A percentile compares a stretch with the other conserved stretches of the same genome.
These are phyloP conservation scores for Amphiura filiformis DNA, from an alignment of 35 echinoderm and acorn worm genomes.

Conservation along the genomic window DNA sequence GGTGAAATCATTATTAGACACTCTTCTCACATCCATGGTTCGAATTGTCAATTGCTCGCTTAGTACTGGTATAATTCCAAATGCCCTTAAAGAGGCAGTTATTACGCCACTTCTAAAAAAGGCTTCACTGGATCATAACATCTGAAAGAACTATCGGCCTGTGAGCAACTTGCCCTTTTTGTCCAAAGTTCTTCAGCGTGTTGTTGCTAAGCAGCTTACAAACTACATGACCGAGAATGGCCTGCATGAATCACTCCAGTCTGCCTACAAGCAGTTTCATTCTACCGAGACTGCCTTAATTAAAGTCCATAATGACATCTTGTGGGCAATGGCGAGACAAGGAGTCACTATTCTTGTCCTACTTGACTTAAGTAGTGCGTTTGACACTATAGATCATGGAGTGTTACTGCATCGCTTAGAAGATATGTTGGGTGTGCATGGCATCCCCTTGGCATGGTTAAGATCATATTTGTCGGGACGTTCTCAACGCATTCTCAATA, in stretches of 20 bases:
- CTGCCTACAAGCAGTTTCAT: conserved; percentile 43
- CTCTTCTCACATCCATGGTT: neutral
- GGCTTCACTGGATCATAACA: conserved; percentile 17
- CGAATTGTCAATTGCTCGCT: neutral
- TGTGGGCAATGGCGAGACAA: conserved; percentile 24
- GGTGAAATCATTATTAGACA: neutral
- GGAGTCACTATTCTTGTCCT: conserved; percentile 38
- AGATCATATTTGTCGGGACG: neutral
- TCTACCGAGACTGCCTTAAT: conserved; percentile 43
- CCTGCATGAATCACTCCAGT: conserved; percentile 26
- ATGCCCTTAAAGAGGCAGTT: conserved; percentile 13
- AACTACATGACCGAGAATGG: conserved; percentile 26
- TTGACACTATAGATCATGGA: conserved; percentile 44
- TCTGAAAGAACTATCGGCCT: conserved; percentile 28
- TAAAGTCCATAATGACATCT: conserved; percentile 58
- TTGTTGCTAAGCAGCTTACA: conserved; percentile 31
- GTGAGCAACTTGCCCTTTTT: conserved; percentile 40
- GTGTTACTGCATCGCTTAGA: conserved; percentile 25
- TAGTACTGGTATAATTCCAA: neutral
- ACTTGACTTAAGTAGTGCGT: conserved; percentile 15
- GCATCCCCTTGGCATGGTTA: neutral
- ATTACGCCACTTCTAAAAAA: conserved; percentile 30
- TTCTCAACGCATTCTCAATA: neutral
- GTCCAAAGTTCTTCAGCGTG: conserved; percentile 23
- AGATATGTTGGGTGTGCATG: neutral